Evolutionary conservation across 2,888 invertebrate genomes (phyloP).

Genomic region (Cryptocheilus praepositus): DNA sequence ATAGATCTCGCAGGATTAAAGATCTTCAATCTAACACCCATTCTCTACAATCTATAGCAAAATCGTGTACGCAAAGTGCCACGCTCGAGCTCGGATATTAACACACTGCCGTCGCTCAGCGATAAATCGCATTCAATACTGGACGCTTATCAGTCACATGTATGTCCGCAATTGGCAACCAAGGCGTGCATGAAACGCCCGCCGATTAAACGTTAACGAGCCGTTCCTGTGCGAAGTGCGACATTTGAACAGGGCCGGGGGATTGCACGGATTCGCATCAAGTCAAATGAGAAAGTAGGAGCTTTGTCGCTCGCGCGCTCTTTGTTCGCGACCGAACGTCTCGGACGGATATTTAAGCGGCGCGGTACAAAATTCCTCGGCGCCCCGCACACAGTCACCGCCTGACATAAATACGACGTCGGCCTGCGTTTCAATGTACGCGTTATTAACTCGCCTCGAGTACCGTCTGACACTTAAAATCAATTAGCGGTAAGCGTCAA

Average conservation of each 20-base stretch:
- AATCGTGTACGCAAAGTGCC: too few relatives aligned
- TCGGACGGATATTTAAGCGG: not conserved
- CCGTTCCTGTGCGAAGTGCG: not conserved
- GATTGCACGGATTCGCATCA: not conserved
- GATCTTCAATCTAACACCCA: too few relatives aligned
- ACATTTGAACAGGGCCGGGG: not conserved
- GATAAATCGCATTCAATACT: too few relatives aligned
- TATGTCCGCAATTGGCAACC: too few relatives aligned
- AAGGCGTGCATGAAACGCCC: not conserved
- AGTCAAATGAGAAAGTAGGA: not conserved
- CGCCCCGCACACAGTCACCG: constrained; percentile 11
- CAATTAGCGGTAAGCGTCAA: constrained; percentile 62
- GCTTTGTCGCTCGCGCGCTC: not conserved
- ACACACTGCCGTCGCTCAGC: too few relatives aligned
- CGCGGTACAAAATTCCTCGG: constrained; percentile 6
- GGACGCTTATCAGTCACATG: too few relatives aligned
- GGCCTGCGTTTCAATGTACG: constrained; percentile 34
- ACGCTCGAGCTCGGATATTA: too few relatives aligned
- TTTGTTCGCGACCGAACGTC: not conserved
- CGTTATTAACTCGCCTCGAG: constrained; percentile 57
- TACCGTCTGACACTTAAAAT: constrained; percentile 64
- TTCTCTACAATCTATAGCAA: too few relatives aligned
- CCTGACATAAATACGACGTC: constrained; percentile 43
- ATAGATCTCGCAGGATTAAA: too few relatives aligned
- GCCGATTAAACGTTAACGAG: not conserved